These are phyloP conservation scores for Microdon myrmicae DNA, from an alignment of 2,888 invertebrate species.

Conservation along the genomic window DNA sequence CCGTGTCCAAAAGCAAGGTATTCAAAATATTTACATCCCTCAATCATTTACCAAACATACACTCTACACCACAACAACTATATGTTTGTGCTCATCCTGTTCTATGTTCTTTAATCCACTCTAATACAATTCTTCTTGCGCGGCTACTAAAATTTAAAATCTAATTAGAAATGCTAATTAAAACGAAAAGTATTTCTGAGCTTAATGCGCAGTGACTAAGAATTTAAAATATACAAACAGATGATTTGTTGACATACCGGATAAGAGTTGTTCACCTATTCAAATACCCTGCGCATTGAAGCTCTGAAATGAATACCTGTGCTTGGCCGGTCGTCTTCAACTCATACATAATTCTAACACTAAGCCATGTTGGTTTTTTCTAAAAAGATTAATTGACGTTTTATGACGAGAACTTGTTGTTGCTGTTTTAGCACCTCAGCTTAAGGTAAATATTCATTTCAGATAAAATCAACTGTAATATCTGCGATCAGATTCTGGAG, in stretches of 20 bases:
- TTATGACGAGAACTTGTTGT: not conserved
- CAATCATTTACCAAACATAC: too few relatives aligned
- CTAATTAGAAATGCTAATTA: too few relatives aligned
- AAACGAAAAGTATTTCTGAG: too few relatives aligned
- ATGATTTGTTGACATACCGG: too few relatives aligned
- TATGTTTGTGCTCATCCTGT: too few relatives aligned
- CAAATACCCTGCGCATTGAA: conserved; percentile 21
- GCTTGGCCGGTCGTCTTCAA: conserved; percentile 47
- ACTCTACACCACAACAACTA: too few relatives aligned
- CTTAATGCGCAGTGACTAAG: not conserved
- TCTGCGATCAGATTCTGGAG: conserved; percentile 89
- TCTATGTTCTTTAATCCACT: too few relatives aligned
- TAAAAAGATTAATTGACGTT: not conserved
- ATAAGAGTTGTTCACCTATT: too few relatives aligned
- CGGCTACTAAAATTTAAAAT: too few relatives aligned
- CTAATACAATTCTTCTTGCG: too few relatives aligned
- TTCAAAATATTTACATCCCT: too few relatives aligned
- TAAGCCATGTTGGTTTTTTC: not conserved
- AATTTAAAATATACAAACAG: too few relatives aligned
- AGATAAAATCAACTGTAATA: conserved; percentile 92
- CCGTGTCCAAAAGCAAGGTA: conserved; percentile 67
- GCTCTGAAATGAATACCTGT: conserved; percentile 44
- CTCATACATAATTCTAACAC: conserved; percentile 16
- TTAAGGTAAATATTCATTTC: conserved; percentile 48
- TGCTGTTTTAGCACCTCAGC: not conserved